Conservation (phyloP, 2,888 invertebrate genomes). For the Gisinianus flammeolus region DNA sequence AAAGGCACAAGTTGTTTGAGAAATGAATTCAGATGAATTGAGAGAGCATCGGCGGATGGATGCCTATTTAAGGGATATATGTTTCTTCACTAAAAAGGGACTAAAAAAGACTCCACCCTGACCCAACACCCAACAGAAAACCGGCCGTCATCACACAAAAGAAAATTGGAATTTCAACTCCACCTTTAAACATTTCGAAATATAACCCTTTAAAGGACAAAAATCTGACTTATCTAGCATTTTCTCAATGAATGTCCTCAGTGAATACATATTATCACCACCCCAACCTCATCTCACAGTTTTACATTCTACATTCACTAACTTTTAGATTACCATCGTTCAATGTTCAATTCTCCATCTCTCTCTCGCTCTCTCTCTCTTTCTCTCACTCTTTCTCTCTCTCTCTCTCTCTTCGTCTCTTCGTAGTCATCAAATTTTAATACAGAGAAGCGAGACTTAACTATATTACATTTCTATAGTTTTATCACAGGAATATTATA, state of each 20-base stretch:
- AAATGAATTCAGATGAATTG: constrained; percentile 39
- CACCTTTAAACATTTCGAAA: too few relatives aligned
- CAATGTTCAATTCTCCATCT: background rate
- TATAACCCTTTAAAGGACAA: constrained; percentile 46
- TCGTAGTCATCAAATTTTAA: background rate
- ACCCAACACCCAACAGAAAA: too few relatives aligned
- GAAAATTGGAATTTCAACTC: too few relatives aligned
- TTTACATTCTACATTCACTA: constrained; percentile 35
- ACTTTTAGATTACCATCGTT: constrained; percentile 35
- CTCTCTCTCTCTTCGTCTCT: background rate
- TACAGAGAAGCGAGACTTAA: background rate
- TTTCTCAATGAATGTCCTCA: constrained; percentile 53
- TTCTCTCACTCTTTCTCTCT: background rate
- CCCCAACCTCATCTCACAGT: constrained; percentile 40
- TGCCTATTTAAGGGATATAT: constrained; percentile 57
- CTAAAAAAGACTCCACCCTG: too few relatives aligned
- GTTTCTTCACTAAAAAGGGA: too few relatives aligned
- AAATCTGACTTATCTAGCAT: constrained; percentile 52
- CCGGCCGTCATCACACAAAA: too few relatives aligned
- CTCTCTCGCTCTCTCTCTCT: background rate
- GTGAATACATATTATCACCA: constrained; percentile 49
- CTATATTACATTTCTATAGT: background rate
- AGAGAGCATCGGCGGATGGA: constrained; percentile 38
- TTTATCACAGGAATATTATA: background rate
- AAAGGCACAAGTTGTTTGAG: constrained; percentile 32